These are phyloP conservation scores for Melinaea marsaeus DNA, from an alignment of 2,888 invertebrate species.

Conservation along the genomic window DNA sequence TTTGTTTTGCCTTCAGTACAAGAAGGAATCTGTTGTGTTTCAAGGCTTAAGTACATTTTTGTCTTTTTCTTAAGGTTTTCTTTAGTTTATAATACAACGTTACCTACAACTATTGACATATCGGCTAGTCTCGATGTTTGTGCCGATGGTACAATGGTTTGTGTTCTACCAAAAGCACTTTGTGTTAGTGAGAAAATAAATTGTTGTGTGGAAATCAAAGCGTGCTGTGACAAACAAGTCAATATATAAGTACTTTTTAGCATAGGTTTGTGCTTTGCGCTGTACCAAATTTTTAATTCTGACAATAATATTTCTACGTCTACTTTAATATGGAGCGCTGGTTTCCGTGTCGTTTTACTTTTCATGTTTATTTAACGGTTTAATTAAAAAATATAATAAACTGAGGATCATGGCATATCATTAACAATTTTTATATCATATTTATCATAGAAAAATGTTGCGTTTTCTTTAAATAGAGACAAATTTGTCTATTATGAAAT, in stretches of 20 bases:
- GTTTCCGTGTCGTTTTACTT: too few species aligned
- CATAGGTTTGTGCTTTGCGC: slow-evolving; percentile 57
- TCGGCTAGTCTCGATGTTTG: slow-evolving; percentile 20
- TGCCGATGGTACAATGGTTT: slow-evolving; percentile 18
- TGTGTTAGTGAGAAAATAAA: slow-evolving; percentile 40
- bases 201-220: slow-evolving; percentile 52
- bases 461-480: too few species aligned
- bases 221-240: slow-evolving; percentile 75
- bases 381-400: too few species aligned
- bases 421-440: too few species aligned
- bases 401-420: too few species aligned
- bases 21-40: slow-evolving; percentile 30
- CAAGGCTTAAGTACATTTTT: slow-evolving; percentile 54
- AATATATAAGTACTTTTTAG: slow-evolving; percentile 66
- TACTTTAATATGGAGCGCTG: slow-evolving; percentile 14
- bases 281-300: slow-evolving; percentile 54
- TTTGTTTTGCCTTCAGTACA: slow-evolving; percentile 13
- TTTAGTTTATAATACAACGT: slow-evolving; percentile 26
- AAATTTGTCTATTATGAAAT: too few species aligned
- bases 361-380: too few species aligned
- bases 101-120: slow-evolving; percentile 27
- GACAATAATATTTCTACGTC: slow-evolving; percentile 54
- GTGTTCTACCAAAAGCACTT: slow-evolving; percentile 23
- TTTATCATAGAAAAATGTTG: too few species aligned
- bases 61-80: slow-evolving; percentile 36